These are phyloP conservation scores for Trichogramma evanescens DNA, from an alignment of 2,888 invertebrate genomes.

Conservation along the genomic window DNA sequence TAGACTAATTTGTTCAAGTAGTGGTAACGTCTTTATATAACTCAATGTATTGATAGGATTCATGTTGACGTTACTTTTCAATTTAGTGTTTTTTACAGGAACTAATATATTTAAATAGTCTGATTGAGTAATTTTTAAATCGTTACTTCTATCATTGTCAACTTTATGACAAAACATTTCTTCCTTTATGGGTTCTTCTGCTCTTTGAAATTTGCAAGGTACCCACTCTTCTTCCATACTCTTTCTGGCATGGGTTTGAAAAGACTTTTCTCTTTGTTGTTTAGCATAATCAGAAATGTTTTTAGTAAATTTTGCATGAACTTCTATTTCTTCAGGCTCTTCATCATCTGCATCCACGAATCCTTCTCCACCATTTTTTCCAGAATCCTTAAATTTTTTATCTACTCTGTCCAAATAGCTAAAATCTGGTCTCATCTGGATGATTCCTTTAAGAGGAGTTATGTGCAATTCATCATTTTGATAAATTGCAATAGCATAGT, in stretches of 20 bases:
- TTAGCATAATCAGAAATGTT: conserved; percentile 68
- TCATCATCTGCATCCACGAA: conserved; percentile 46
- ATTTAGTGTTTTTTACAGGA: conserved; percentile 57
- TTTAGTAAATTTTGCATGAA: conserved; percentile 75
- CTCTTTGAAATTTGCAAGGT: conserved; percentile 58
- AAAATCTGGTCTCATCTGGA: conserved; percentile 75
- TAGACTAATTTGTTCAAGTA: conserved; percentile 67
- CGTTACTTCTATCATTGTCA: conserved; percentile 49
- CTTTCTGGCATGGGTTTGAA: conserved; percentile 64
- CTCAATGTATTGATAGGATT: conserved; percentile 52
- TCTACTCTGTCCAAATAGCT: conserved; percentile 74
- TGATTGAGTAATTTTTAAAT: conserved; percentile 52
- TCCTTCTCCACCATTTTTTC: conserved; percentile 46
- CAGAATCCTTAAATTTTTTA: conserved; percentile 57
- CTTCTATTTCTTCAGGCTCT: conserved; percentile 56
- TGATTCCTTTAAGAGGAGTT: conserved; percentile 69
- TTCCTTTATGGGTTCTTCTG: too few species aligned
- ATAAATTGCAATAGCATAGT: conserved; percentile 68
- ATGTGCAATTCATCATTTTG: conserved; percentile 76
- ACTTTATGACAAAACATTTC: conserved; percentile 60
- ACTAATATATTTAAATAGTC: conserved; percentile 67
- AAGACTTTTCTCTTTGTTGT: conserved; percentile 70
- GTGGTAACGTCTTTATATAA: conserved; percentile 56
- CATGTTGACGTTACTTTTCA: conserved; percentile 51
- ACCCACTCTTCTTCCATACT: conserved; percentile 78